These are phyloP conservation scores for Apeira syringaria DNA, from an alignment of 2,888 invertebrate species.

Conservation along the genomic window DNA sequence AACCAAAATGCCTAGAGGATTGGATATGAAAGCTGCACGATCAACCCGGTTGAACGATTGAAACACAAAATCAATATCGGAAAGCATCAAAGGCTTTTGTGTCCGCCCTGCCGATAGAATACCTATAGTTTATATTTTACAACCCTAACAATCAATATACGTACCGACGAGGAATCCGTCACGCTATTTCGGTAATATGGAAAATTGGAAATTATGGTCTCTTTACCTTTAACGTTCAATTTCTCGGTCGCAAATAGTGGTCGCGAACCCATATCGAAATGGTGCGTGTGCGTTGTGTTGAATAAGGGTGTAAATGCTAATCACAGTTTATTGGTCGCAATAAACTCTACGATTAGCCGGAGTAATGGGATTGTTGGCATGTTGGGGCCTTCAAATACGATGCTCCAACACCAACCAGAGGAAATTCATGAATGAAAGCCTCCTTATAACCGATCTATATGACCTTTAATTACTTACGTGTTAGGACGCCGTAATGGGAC, in stretches of 20 bases:
- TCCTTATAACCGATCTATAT: constrained; percentile 24
- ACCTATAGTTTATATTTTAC: constrained; percentile 19
- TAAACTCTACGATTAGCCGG: constrained; percentile 53
- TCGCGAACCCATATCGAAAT: too few relatives aligned
- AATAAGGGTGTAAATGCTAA: constrained; percentile 53
- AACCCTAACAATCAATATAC: constrained; percentile 11
- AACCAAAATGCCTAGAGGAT: constrained; percentile 4
- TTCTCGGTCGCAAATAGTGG: constrained; percentile 50
- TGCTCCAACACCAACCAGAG: constrained; percentile 38
- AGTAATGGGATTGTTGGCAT: constrained; percentile 46
- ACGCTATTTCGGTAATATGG: constrained; percentile 13
- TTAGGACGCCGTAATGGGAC: constrained; percentile 2
- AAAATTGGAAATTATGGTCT: constrained; percentile 39
- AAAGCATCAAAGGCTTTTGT: constrained; percentile 23
- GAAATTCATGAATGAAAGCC: constrained; percentile 37
- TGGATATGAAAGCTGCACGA: constrained; percentile 22
- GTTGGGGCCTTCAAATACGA: constrained; percentile 33
- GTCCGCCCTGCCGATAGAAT: constrained; percentile 13
- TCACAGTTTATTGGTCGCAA: constrained; percentile 51
- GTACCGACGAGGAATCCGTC: constrained; percentile 17
- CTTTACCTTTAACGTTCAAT: constrained; percentile 52
- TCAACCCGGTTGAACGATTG: constrained; percentile 20
- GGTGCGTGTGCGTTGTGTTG: constrained; percentile 25
- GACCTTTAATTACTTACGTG: constrained; percentile 16
- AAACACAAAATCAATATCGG: constrained; percentile 26